These are phyloP conservation scores for Alca torda DNA, from an alignment of 2,797 vertebrate genomes.

Conservation along the genomic window DNA sequence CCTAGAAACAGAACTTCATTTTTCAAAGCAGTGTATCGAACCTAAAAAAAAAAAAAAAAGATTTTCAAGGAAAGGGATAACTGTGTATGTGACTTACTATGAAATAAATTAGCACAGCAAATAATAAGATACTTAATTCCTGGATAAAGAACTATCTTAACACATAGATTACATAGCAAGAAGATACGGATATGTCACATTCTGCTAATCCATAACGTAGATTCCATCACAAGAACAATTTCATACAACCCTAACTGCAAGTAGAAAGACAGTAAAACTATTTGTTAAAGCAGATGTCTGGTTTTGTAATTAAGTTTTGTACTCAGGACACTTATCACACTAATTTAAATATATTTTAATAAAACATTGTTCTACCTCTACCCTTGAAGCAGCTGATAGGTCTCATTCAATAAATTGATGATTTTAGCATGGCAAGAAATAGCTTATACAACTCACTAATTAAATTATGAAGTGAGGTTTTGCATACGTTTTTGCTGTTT, in stretches of 20 bases:
- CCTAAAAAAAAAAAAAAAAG: no score
- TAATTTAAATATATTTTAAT: background rate
- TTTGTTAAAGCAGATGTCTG: background rate
- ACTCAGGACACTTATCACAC: background rate
- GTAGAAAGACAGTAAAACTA: background rate
- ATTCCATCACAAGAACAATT: background rate
- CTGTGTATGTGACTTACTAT: background rate
- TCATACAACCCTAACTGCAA: background rate
- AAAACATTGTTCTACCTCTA: background rate
- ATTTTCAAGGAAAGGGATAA: background rate
- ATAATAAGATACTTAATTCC: background rate
- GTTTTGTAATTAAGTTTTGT: background rate
- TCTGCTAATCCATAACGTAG: background rate
- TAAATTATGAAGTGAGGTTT: background rate
- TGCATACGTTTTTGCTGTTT: background rate
- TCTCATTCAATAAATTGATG: background rate
- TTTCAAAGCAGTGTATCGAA: background rate
- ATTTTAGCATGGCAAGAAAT: background rate
- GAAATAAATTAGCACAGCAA: background rate
- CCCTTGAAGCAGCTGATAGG: background rate
- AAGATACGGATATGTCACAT: accelerated
- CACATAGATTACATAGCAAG: background rate
- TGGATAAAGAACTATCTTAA: background rate
- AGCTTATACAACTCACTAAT: background rate
- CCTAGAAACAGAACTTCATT: background rate